phyloP scores from a whole-genome alignment of 2,113 vertebrate species.

The Neofelis nebulosa region DNA sequence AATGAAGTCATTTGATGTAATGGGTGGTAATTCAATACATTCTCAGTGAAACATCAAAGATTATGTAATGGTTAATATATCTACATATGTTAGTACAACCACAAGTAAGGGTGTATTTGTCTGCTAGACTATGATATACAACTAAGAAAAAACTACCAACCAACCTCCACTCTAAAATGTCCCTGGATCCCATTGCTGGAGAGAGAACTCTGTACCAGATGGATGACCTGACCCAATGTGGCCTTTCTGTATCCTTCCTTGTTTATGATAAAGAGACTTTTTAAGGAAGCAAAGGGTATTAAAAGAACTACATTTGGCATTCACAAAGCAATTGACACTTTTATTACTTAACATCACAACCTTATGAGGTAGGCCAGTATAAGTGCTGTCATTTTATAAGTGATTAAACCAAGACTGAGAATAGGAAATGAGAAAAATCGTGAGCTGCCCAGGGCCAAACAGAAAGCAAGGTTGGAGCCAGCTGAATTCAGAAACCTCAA shows the following conservation, averaged over 20 bases:
- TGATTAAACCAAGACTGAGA: constrained; percentile 71
- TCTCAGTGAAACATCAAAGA: constrained; percentile 65
- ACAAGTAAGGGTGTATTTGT: constrained; percentile 11
- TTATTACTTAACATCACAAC: constrained; percentile 68
- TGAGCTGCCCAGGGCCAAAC: constrained; percentile 66
- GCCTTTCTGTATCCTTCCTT: constrained; percentile 6
- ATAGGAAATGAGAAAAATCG: constrained; percentile 61
- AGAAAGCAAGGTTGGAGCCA: constrained; percentile 47
- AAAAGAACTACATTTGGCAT: constrained; percentile 49
- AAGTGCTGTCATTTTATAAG: constrained; percentile 65
- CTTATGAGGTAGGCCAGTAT: constrained; percentile 59
- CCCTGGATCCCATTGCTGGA: background rate
- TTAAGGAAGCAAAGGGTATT: constrained; percentile 45
- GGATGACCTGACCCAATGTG: background rate
- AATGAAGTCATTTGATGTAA: constrained; percentile 77
- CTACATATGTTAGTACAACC: constrained; percentile 15
- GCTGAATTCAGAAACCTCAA: constrained; percentile 51
- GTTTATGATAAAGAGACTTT: constrained; percentile 53
- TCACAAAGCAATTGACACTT: constrained; percentile 62
- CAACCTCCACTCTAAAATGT: background rate
- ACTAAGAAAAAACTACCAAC: constrained; percentile 22
- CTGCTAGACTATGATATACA: background rate
- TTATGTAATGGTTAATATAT: constrained; percentile 64
- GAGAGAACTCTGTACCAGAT: background rate
- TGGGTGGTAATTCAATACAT: constrained; percentile 62